Evolutionary conservation across 2,113 vertebrate species (phyloP).

Genomic region (Gambusia holbrooki): DNA sequence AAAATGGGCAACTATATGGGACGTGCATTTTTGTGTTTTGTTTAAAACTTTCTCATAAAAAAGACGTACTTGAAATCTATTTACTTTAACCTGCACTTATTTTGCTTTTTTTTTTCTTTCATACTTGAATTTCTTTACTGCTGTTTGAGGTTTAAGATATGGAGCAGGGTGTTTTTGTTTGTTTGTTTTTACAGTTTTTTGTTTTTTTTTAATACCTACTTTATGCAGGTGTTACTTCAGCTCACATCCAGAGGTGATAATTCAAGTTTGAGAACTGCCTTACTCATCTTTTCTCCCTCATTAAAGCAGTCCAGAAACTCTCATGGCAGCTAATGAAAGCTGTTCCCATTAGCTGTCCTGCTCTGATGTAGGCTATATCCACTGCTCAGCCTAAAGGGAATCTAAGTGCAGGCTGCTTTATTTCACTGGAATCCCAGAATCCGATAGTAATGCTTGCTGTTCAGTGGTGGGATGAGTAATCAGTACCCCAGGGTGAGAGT

Average conservation of each 20-base stretch:
- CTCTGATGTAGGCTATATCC: conserved; percentile 39
- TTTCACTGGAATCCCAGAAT: conserved; percentile 65
- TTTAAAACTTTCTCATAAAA: conserved; percentile 14
- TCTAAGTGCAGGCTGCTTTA: conserved; percentile 43
- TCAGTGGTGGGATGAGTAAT: conserved; percentile 52
- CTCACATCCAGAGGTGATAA: conserved; percentile 43
- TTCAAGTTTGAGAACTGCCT: conserved; percentile 33
- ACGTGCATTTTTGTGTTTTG: background rate
- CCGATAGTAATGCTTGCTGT: conserved; percentile 60
- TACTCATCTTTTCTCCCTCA: conserved; percentile 41
- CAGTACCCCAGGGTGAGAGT: conserved; percentile 55
- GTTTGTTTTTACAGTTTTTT: background rate
- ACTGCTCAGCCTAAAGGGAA: conserved; percentile 50
- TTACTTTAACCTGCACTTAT: conserved; percentile 10
- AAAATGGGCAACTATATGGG: background rate
- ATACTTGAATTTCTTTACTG: background rate
- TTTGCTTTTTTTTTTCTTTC: conserved; percentile 5
- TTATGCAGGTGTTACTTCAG: conserved; percentile 25
- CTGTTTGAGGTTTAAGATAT: background rate
- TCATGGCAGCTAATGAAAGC: conserved; percentile 41
- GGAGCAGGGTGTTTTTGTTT: too few relatives aligned
- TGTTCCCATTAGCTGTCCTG: conserved; percentile 40
- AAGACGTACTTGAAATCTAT: background rate
- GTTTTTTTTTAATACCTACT: background rate
- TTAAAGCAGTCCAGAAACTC: conserved; percentile 46